Conservation (phyloP, 2,888 invertebrate genomes). For the Ptilodon capucinus region DNA sequence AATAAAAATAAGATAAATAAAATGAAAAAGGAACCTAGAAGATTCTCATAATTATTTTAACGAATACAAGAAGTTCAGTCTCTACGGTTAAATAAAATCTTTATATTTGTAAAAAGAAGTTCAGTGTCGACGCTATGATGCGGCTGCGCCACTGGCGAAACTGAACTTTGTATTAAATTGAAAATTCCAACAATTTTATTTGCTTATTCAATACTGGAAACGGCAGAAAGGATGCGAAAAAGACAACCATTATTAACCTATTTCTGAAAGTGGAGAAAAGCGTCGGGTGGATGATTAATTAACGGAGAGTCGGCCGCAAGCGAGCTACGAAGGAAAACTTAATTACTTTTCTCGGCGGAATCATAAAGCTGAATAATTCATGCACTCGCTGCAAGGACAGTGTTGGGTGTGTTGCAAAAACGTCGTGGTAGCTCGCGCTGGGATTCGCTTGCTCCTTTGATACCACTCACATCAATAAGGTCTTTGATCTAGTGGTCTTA, state of each 20-base stretch:
- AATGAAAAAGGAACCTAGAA: neutral
- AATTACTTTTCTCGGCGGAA: constrained; percentile 73
- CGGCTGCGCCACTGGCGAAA: constrained; percentile 27
- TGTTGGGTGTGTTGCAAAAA: constrained; percentile 44
- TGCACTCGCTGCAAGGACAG: constrained; percentile 52
- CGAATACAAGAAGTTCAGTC: neutral
- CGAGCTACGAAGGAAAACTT: constrained; percentile 65
- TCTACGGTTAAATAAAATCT: neutral
- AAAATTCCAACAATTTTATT: constrained; percentile 47
- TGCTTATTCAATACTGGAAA: constrained; percentile 66
- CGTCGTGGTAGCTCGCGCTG: neutral
- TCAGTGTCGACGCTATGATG: constrained; percentile 3
- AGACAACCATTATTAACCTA: constrained; percentile 68
- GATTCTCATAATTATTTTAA: neutral
- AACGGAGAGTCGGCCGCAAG: constrained; percentile 63
- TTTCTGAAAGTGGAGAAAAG: constrained; percentile 64
- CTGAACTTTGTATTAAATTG: constrained; percentile 48
- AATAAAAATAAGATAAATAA: neutral
- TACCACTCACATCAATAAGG: no score
- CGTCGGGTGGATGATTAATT: constrained; percentile 71
- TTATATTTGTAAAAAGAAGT: neutral
- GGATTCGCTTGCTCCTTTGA: neutral
- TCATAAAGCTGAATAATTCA: constrained; percentile 72
- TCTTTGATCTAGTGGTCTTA: no score
- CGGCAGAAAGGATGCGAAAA: constrained; percentile 60